Evolutionary conservation across 2,113 vertebrate species (phyloP).

Genomic region (Caranx melampygus): DNA sequence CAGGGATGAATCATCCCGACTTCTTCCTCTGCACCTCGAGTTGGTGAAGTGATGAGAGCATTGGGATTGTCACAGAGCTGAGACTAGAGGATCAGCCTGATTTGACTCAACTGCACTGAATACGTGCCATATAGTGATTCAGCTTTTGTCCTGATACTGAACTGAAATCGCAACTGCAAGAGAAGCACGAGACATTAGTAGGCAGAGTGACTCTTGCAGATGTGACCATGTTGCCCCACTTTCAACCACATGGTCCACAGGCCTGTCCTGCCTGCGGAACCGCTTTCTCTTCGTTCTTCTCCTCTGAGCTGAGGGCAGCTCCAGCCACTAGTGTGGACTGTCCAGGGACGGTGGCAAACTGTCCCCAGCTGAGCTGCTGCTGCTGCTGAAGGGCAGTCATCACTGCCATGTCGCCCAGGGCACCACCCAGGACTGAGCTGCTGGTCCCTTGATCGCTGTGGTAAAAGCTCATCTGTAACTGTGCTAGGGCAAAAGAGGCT

Average conservation of each 20-base stretch:
- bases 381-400: constrained; percentile 58
- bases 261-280: constrained; percentile 63
- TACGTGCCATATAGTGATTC: constrained; percentile 16
- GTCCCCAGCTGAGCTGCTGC: constrained; percentile 70
- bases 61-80: constrained; percentile 22
- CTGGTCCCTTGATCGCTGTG: constrained; percentile 61
- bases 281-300: constrained; percentile 42
- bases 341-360: constrained; percentile 43
- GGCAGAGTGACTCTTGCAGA: constrained; percentile 64
- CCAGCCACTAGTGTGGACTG: constrained; percentile 43
- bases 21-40: constrained; percentile 41
- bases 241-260: constrained; percentile 60
- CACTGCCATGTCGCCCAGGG: constrained; percentile 58
- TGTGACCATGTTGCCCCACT: constrained; percentile 80
- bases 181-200: constrained; percentile 57
- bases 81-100: neutral
- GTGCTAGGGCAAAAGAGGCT: constrained; percentile 51
- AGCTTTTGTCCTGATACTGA: constrained; percentile 17
- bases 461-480: constrained; percentile 60
- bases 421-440: constrained; percentile 48
- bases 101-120: constrained; percentile 18
- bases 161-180: constrained; percentile 37
- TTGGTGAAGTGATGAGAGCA: neutral
- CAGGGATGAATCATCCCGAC: constrained; percentile 44
- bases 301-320: constrained; percentile 57